Conservation (phyloP, 2,113 vertebrate species). For the Thunnus thynnus region DNA sequence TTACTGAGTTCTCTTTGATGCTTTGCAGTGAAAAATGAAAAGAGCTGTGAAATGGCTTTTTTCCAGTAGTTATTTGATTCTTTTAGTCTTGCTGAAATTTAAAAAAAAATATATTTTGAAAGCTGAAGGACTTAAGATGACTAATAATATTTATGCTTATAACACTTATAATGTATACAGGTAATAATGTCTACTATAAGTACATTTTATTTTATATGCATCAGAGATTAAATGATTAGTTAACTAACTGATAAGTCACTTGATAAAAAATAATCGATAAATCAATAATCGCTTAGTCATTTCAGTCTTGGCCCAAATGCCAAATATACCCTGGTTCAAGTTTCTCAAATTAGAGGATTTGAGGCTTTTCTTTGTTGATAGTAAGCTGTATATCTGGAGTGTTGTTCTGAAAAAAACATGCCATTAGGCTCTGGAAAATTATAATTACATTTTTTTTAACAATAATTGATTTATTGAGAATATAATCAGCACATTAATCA, state of each 20-base stretch:
- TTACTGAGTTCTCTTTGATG: neutral
- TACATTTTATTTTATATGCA: neutral
- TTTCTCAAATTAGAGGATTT: neutral
- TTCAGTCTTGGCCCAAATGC: too few species aligned
- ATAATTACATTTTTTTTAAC: too few species aligned
- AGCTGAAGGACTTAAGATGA: neutral
- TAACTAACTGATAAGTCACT: slow-evolving; percentile 21
- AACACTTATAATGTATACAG: neutral
- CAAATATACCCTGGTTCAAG: too few species aligned
- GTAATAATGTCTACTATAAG: neutral
- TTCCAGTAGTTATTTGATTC: slow-evolving; percentile 1
- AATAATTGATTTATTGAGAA: neutral
- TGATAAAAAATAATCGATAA: neutral
- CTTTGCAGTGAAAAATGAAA: neutral
- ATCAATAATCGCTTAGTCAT: too few species aligned
- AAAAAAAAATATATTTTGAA: neutral
- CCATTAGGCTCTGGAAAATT: neutral
- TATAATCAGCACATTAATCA: neutral
- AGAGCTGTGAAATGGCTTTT: neutral
- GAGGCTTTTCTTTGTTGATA: neutral
- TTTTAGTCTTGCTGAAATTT: slow-evolving; percentile 9
- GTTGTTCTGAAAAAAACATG: too few species aligned
- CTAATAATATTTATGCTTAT: too few species aligned
- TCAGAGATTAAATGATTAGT: neutral
- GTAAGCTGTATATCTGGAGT: too few species aligned